These are phyloP conservation scores for Ahaetulla prasina DNA, from an alignment of 2,113 vertebrate species.

Conservation along the genomic window DNA sequence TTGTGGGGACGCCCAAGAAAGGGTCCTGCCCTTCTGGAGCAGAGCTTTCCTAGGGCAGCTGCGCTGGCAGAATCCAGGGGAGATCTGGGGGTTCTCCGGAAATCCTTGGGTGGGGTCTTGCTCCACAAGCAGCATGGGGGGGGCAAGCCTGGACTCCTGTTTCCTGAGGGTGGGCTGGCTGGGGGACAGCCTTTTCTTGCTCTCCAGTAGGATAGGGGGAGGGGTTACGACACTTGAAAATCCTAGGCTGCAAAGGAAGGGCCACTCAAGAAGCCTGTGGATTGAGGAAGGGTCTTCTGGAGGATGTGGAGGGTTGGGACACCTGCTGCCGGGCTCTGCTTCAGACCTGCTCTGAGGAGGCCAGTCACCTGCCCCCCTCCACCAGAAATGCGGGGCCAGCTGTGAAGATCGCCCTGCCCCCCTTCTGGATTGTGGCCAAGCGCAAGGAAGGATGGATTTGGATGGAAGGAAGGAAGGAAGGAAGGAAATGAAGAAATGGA, in stretches of 20 bases:
- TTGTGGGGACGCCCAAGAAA: not conserved
- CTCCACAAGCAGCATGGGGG: not conserved
- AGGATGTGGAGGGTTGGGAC: not conserved
- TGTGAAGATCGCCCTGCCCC: not conserved
- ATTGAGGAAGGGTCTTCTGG: not conserved
- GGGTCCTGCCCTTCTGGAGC: not conserved
- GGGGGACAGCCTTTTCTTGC: not conserved
- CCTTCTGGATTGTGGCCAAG: not conserved
- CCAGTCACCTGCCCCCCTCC: not conserved
- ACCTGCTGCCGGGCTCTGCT: not conserved
- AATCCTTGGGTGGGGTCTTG: not conserved
- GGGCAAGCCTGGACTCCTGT: not conserved
- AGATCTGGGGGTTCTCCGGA: too few relatives aligned
- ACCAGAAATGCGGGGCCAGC: not conserved
- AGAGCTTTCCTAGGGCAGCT: not conserved
- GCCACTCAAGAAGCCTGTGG: not conserved
- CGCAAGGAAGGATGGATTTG: too few relatives aligned
- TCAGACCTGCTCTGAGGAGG: not conserved
- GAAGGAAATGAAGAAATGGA: too few relatives aligned
- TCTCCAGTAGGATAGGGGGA: not conserved
- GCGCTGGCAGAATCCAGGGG: not conserved
- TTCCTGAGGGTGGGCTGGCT: not conserved
- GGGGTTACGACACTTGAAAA: accelerated
- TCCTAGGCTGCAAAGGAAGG: not conserved
- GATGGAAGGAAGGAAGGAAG: too few relatives aligned